Conservation (phyloP, 1,140 invertebrate species). For the Pseudomyrmex cubaensis region DNA sequence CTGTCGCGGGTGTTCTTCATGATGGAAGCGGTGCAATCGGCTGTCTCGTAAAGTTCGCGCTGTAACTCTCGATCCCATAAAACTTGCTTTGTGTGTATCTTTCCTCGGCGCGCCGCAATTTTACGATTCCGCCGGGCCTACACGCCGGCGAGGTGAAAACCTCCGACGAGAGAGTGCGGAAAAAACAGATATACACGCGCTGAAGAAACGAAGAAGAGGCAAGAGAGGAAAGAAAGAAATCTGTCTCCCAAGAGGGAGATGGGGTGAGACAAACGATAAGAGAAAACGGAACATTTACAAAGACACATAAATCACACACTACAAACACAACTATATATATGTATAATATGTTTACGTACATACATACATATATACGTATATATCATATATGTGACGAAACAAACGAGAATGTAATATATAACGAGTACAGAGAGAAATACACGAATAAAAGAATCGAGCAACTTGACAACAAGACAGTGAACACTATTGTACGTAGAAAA, state of each 20-base stretch:
- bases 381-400: too few species aligned
- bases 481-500: not conserved
- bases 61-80: constrained; percentile 28
- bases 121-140: constrained; percentile 47
- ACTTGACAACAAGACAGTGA: constrained; percentile 47
- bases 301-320: constrained; percentile 44
- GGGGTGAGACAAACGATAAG: constrained; percentile 15
- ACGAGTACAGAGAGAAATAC: constrained; percentile 41
- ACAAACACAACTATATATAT: constrained; percentile 23
- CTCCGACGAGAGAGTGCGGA: not conserved
- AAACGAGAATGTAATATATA: not conserved
- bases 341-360: too few species aligned
- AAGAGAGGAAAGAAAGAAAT: constrained; percentile 18
- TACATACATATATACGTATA: too few species aligned
- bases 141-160: constrained; percentile 29
- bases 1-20: not conserved
- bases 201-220: not conserved
- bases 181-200: not conserved
- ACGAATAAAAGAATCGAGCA: constrained; percentile 44
- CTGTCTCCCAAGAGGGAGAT: not conserved
- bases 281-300: constrained; percentile 51
- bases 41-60: constrained; percentile 36
- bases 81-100: constrained; percentile 15
- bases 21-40: not conserved
- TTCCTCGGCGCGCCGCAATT: constrained; percentile 9